Conservation (phyloP, 2,797 vertebrate genomes). For the Sebastes itinus region DNA sequence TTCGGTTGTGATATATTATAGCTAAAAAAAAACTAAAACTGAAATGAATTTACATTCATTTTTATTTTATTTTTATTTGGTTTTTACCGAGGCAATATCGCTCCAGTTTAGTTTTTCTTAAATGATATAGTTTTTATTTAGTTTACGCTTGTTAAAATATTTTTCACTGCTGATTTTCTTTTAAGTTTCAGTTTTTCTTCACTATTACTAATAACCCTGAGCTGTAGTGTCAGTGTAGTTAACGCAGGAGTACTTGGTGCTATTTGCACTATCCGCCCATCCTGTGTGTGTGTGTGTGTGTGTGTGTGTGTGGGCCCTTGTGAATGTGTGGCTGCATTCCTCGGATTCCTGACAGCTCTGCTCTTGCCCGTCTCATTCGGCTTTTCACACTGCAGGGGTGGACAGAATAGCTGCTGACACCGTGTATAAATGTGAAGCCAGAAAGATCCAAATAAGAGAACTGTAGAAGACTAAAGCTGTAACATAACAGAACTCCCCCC, state of each 20-base stretch:
- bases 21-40: too few relatives aligned
- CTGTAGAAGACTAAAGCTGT: neutral
- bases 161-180: too few relatives aligned
- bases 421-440: neutral
- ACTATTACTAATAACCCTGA: neutral
- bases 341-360: slow-evolving; percentile 45
- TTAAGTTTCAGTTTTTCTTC: too few relatives aligned
- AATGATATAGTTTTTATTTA: too few relatives aligned
- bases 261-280: neutral
- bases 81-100: too few relatives aligned
- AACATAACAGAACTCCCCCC: neutral
- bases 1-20: too few relatives aligned
- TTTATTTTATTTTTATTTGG: too few relatives aligned
- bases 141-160: too few relatives aligned
- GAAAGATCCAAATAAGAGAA: neutral
- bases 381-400: neutral
- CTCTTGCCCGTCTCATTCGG: slow-evolving; percentile 9
- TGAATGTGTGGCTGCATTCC: slow-evolving; percentile 31
- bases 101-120: too few relatives aligned
- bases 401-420: neutral
- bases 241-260: neutral
- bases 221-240: neutral
- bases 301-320: too few relatives aligned
- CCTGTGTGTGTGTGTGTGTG: neutral
- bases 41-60: too few relatives aligned